These are phyloP conservation scores for Pollimyrus isidori DNA, from an alignment of 2,113 vertebrate genomes.

Conservation along the genomic window DNA sequence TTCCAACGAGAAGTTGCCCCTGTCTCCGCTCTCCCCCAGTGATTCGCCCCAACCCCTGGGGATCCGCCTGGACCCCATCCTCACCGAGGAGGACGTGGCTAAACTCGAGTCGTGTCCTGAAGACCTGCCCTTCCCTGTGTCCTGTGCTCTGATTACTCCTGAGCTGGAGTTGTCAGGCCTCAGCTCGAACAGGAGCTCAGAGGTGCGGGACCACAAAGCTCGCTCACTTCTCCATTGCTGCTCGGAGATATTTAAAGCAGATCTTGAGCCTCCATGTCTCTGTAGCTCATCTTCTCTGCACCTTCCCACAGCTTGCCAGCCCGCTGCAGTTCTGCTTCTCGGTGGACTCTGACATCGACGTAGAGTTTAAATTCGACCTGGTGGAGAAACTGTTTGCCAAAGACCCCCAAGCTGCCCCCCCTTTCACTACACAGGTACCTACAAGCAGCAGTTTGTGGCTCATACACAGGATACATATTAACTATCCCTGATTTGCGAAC, in stretches of 20 bases:
- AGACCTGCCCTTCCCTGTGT: conserved; percentile 59
- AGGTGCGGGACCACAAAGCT: conserved; percentile 52
- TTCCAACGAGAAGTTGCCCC: conserved; percentile 61
- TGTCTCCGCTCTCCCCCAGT: not conserved
- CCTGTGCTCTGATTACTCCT: conserved; percentile 59
- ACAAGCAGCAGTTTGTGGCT: not conserved
- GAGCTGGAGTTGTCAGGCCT: conserved; percentile 53
- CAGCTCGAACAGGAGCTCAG: conserved; percentile 68
- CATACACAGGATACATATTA: not conserved
- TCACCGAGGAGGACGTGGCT: conserved; percentile 54
- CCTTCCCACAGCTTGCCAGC: conserved; percentile 67
- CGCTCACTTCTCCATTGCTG: not conserved
- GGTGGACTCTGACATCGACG: conserved; percentile 80
- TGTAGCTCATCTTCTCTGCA: not conserved
- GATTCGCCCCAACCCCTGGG: not conserved
- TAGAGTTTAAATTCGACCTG: conserved; percentile 87
- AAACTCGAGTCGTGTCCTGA: not conserved
- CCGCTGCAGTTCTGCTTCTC: conserved; percentile 77
- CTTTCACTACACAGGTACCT: conserved; percentile 78
- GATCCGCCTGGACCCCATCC: conserved; percentile 53
- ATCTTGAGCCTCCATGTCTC: not conserved
- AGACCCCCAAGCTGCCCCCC: conserved; percentile 83
- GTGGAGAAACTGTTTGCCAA: conserved; percentile 97
- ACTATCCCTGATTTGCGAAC: not conserved
- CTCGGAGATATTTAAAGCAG: not conserved